Conservation (phyloP, 2,888 invertebrate species). For the Aphidius colemani region DNA sequence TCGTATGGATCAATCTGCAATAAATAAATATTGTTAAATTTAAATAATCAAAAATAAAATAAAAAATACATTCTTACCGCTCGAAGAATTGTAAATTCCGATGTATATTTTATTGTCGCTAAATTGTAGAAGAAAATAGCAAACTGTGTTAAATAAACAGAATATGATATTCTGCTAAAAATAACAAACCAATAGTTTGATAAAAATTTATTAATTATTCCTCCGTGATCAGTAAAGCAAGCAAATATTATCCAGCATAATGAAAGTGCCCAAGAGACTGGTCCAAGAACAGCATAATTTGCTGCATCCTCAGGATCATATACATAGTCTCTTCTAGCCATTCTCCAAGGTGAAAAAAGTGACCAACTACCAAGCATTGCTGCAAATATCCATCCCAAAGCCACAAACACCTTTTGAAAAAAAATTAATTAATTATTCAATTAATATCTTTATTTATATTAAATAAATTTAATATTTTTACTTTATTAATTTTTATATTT, state of each 20-base stretch:
- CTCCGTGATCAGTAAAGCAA: conserved; percentile 64
- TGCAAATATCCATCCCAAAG: conserved; percentile 65
- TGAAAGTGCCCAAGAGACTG: conserved; percentile 67
- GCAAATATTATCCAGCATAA: conserved; percentile 71
- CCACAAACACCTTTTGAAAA: conserved; percentile 60
- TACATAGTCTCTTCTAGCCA: conserved; percentile 66
- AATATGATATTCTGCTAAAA: conserved; percentile 71
- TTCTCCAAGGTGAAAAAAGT: conserved; percentile 67
- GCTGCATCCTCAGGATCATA: conserved; percentile 69
- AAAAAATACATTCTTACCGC: conserved; percentile 61
- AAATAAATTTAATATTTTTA: conserved; percentile 33
- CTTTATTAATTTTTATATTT: conserved; percentile 57
- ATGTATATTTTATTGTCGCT: conserved; percentile 66
- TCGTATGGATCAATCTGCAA: conserved; percentile 67
- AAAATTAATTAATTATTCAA: conserved; percentile 16
- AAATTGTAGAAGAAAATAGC: conserved; percentile 70
- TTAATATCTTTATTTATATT: neutral
- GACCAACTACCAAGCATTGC: conserved; percentile 62
- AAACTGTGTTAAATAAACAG: conserved; percentile 71
- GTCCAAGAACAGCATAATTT: conserved; percentile 69
- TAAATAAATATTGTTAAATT: conserved; percentile 15
- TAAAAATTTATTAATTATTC: conserved; percentile 62
- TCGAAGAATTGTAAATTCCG: conserved; percentile 65
- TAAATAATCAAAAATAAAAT: neutral
- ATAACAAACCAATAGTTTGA: conserved; percentile 65